Base-by-base conservation (phyloP, 2,797 vertebrate species). In the Sparus aurata region DNA sequence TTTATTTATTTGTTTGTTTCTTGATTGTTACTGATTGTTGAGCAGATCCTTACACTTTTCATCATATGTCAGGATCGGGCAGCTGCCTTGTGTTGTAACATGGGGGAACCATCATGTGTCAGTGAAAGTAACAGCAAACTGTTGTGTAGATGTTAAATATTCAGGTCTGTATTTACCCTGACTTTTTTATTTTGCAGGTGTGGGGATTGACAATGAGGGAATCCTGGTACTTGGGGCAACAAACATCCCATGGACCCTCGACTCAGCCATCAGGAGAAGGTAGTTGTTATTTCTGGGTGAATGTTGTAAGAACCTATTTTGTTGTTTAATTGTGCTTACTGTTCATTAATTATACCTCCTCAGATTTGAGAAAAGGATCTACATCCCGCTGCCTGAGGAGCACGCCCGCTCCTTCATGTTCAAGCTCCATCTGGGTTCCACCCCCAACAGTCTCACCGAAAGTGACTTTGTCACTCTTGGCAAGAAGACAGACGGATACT, bases 321-420 rank as follows among this genome's bases (percentile, higher is more conserved):
- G 4, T 73, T 16, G 20, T 61, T 80, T 8, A 30, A 23, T 9
- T 72, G 25, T 75, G 60, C 65, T 92, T 22, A 89, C 49, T 75
- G 60, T 73, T 4, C n/a, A 63, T 38, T 22, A 59, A 64, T 71
- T 6, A 60, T 70, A 55, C 20, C 22, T 11, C 73, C n/a, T 69
- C 78, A 99, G 98, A 93, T 99, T 99, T 95, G 98, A 99, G 94
- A 99, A 99, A 79, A 96, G 98, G 67, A 99, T 99, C 93, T 99
- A 98, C 91, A 99, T 99, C 92, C 97, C 98, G 15, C 94, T 99
- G 85, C 98, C 98, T 3, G 98, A 99, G 86, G 96, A 97, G 64
- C 97, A 97, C 0, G 98, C 98, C 53, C 97, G 98, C 67, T 81
- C 95, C 82, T 96, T 96, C 50, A 99, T 99, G 98, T 99, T 99